Evolutionary conservation across 2,888 invertebrate species (phyloP).

Genomic region (Hybos culiciformis): DNA sequence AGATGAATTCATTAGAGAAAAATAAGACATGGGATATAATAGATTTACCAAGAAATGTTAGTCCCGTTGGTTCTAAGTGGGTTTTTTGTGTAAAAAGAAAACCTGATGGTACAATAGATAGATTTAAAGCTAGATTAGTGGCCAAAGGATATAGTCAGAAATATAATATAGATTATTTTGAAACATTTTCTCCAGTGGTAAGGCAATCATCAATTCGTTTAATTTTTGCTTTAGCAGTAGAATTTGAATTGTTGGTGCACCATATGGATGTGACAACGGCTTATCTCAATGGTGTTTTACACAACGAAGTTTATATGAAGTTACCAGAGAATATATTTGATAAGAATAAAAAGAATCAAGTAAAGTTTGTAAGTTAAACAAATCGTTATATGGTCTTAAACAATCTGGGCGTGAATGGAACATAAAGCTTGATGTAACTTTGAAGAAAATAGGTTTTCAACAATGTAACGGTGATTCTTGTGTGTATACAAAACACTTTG

Average conservation of each 20-base stretch:
- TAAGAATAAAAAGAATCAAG: no score
- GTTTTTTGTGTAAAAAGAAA: constrained; percentile 9
- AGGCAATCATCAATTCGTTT: constrained; percentile 9
- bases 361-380: constrained; percentile 5
- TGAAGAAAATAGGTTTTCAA: constrained; percentile 5
- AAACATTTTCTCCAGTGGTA: constrained; percentile 11
- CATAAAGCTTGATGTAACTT: neutral
- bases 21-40: constrained; percentile 5
- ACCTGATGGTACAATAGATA: constrained; percentile 3
- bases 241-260: constrained; percentile 8
- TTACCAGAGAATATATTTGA: constrained; percentile 10
- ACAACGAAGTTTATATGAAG: constrained; percentile 9
- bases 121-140: constrained; percentile 11
- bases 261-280: constrained; percentile 10
- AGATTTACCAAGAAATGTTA: neutral
- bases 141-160: constrained; percentile 11
- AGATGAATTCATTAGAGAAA: neutral
- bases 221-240: constrained; percentile 8
- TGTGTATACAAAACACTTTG: constrained; percentile 1
- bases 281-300: constrained; percentile 10
- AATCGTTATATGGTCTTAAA: constrained; percentile 6
- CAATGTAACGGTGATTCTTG: constrained; percentile 2
- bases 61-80: constrained; percentile 8
- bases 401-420: constrained; percentile 5
- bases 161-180: constrained; percentile 8